Conservation (phyloP, 2,113 vertebrate genomes). For the Plotosus lineatus region DNA sequence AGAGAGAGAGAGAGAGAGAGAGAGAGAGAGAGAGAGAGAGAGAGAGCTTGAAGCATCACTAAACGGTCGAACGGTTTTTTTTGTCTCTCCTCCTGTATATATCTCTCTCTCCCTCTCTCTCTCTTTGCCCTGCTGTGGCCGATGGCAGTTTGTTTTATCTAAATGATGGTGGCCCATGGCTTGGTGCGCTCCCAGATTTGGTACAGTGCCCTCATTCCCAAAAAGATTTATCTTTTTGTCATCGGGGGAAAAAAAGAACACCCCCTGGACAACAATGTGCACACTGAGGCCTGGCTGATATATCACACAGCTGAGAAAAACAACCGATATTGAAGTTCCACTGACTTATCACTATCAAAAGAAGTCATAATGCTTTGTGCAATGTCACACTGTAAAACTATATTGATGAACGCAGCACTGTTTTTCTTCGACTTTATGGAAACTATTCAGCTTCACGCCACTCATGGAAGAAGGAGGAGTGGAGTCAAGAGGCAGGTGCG, state of each 20-base stretch:
- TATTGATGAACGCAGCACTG: not conserved
- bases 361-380: not conserved
- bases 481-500: too few species aligned
- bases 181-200: constrained; percentile 68
- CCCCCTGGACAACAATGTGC: constrained; percentile 48
- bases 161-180: constrained; percentile 70
- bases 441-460: not conserved
- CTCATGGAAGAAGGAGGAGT: too few species aligned
- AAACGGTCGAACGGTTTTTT: constrained; percentile 60
- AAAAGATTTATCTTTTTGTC: constrained; percentile 71
- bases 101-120: constrained; percentile 16
- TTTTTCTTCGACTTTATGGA: not conserved
- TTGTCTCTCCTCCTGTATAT: constrained; percentile 54
- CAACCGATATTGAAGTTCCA: constrained; percentile 19
- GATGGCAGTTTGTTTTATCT: constrained; percentile 79
- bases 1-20: constrained; percentile 19
- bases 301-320: constrained; percentile 55
- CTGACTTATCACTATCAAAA: constrained; percentile 33
- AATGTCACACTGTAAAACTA: not conserved
- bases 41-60: constrained; percentile 31
- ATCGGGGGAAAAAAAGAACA: constrained; percentile 34
- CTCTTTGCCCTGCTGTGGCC: constrained; percentile 61
- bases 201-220: constrained; percentile 66
- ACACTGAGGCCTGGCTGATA: constrained; percentile 44
- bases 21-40: constrained; percentile 5